Evolutionary conservation across 2,888 invertebrate species (phyloP).

Genomic region (Acanthosepion pharaonis): DNA sequence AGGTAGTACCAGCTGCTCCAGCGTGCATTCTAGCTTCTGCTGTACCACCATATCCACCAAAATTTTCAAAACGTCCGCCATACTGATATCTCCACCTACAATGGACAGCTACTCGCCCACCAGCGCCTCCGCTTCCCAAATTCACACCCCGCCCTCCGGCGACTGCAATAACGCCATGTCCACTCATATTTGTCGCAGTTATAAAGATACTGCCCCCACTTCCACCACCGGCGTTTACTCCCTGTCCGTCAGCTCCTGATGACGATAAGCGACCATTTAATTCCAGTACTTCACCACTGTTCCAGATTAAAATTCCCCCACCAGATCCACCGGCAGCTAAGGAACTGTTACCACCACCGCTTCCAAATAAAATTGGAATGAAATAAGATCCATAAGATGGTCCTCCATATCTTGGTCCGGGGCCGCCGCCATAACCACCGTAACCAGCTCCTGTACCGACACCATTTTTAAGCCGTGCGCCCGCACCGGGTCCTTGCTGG

Average conservation of each 20-base stretch:
- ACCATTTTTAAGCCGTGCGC: constrained; percentile 53
- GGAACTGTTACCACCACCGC: constrained; percentile 61
- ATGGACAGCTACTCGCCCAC: constrained; percentile 63
- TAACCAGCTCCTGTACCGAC: constrained; percentile 61
- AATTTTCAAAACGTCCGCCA: constrained; percentile 64
- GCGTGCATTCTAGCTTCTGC: constrained; percentile 53
- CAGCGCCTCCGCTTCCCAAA: constrained; percentile 64
- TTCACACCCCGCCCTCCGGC: constrained; percentile 60
- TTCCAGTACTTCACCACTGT: constrained; percentile 60
- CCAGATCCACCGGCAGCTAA: constrained; percentile 61
- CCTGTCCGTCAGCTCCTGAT: constrained; percentile 57
- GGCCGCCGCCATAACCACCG: constrained; percentile 64
- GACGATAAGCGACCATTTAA: constrained; percentile 62
- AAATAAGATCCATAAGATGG: constrained; percentile 61
- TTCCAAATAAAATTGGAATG: constrained; percentile 58
- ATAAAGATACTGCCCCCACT: constrained; percentile 64
- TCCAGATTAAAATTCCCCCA: constrained; percentile 63
- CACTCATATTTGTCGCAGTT: constrained; percentile 62
- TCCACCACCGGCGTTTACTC: constrained; percentile 62
- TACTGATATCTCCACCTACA: constrained; percentile 62
- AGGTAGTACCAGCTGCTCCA: constrained; percentile 67
- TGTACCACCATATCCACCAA: constrained; percentile 59
- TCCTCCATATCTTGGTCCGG: constrained; percentile 58
- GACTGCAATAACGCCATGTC: constrained; percentile 64
- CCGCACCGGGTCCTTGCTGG: constrained; percentile 59